phyloP scores from a whole-genome alignment of 1,140 invertebrate species.

The Bicyclus anynana region DNA sequence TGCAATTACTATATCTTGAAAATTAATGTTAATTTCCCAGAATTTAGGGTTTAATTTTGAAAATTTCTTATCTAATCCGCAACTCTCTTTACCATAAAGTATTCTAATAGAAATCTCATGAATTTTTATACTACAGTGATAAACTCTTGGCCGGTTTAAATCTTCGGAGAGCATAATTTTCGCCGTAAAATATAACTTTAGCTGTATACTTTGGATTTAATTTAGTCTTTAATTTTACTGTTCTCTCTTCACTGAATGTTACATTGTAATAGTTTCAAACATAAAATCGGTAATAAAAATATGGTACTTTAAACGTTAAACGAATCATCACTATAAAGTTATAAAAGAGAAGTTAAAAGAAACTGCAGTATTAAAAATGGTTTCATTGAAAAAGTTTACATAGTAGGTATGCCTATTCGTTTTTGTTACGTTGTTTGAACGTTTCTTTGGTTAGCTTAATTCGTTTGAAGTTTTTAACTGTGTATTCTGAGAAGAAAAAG shows the following conservation, averaged over 20 bases:
- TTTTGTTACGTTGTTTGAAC: neutral
- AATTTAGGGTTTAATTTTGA: no score
- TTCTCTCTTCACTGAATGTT: neutral
- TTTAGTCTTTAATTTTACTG: neutral
- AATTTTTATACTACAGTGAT: slow-evolving; percentile 3
- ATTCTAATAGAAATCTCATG: neutral
- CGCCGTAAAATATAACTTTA: neutral
- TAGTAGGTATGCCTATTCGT: neutral
- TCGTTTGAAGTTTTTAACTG: no score
- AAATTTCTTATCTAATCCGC: neutral
- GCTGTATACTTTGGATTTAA: slow-evolving; percentile 4
- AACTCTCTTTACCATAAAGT: neutral
- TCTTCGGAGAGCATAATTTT: slow-evolving; percentile 1
- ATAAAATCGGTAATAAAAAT: slow-evolving; percentile 7
- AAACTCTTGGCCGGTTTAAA: neutral
- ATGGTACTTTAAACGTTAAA: slow-evolving; percentile 2
- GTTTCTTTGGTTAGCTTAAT: no score
- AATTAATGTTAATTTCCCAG: no score
- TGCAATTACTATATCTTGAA: no score
- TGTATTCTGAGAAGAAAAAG: no score
- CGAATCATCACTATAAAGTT: neutral
- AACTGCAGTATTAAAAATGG: neutral
- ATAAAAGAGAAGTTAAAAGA: neutral
- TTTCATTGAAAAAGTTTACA: neutral
- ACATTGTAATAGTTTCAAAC: slow-evolving; percentile 12